phyloP scores from a whole-genome alignment of 2,888 invertebrate species.

The Phaedon cochleariae region DNA sequence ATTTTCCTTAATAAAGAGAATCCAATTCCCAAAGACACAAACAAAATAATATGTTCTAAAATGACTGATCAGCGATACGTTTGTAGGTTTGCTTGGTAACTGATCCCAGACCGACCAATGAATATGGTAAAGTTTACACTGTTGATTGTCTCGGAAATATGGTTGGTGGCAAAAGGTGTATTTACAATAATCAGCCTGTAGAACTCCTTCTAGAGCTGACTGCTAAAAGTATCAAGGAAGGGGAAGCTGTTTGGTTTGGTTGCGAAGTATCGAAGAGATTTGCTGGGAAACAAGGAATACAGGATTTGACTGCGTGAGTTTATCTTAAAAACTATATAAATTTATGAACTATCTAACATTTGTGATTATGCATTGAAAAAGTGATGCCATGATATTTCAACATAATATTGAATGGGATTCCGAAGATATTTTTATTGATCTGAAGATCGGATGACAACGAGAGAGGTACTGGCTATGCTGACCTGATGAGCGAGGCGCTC shows the following conservation, averaged over 20 bases:
- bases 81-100: constrained; percentile 83
- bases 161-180: constrained; percentile 78
- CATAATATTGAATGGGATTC: no score
- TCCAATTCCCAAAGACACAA: no score
- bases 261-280: constrained; percentile 87
- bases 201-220: constrained; percentile 79
- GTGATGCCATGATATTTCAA: no score
- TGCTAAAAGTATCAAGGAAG: constrained; percentile 78
- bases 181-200: constrained; percentile 89
- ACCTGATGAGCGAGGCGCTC: no score
- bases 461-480: no score
- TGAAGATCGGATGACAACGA: no score
- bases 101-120: constrained; percentile 82
- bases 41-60: constrained; percentile 61
- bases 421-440: no score
- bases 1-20: no score
- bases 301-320: constrained; percentile 78
- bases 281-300: constrained; percentile 79
- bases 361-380: no score
- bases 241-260: constrained; percentile 93
- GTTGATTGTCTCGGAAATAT: constrained; percentile 90
- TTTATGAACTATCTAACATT: not conserved
- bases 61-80: not conserved
- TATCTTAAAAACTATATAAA: not conserved
- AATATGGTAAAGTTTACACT: constrained; percentile 83